These are phyloP conservation scores for Oasisia sp. DNA, from an alignment of 2,888 invertebrate species.

Conservation along the genomic window DNA sequence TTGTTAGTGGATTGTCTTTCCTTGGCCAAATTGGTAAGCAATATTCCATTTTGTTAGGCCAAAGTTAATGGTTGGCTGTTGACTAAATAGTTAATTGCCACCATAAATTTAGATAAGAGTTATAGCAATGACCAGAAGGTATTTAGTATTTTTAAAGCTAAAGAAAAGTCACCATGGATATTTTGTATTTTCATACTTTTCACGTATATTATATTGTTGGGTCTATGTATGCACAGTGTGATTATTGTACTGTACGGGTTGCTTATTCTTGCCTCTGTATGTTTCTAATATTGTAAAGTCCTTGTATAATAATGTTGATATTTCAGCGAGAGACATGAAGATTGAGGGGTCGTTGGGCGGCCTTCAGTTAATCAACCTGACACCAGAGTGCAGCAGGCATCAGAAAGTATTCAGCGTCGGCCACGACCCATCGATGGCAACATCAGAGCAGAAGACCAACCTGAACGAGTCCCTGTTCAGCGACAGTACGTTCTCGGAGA, in stretches of 20 bases:
- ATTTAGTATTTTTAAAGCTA: background rate
- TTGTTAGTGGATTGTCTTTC: no score
- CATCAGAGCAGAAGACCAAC: constrained; percentile 24
- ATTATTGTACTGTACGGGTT: no score
- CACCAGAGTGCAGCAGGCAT: constrained; percentile 81
- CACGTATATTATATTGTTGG: background rate
- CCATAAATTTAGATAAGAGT: no score
- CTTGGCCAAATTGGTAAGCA: no score
- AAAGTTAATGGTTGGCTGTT: no score
- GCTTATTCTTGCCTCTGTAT: no score
- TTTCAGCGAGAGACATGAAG: constrained; percentile 70
- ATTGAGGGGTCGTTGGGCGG: constrained; percentile 91
- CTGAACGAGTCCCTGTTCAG: background rate
- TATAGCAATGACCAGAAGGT: background rate
- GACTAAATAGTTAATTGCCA: no score
- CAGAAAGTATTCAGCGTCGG: constrained; percentile 88
- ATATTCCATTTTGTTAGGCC: no score
- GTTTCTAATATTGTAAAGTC: no score
- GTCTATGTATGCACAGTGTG: constrained; percentile 21
- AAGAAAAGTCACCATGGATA: background rate
- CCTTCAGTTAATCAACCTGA: constrained; percentile 85
- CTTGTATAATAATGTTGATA: no score
- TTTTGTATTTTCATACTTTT: constrained; percentile 13
- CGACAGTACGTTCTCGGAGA: constrained; percentile 27
- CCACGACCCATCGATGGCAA: constrained; percentile 72